These are phyloP conservation scores for Takifugu bimaculatus DNA, from an alignment of 2,113 vertebrate genomes.

Conservation along the genomic window DNA sequence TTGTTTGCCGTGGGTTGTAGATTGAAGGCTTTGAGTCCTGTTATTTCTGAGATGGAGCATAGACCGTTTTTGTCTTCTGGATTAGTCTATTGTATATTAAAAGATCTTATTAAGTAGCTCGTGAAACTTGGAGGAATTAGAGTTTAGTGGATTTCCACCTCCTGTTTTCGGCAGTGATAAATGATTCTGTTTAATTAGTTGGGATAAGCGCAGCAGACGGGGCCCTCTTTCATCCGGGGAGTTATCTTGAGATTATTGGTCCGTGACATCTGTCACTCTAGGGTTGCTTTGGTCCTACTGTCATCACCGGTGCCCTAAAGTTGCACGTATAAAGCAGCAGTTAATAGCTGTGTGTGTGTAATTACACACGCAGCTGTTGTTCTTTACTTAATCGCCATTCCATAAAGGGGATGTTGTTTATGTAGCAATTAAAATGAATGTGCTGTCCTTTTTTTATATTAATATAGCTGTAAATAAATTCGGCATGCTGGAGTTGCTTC, in stretches of 20 bases:
- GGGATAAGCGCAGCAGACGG: constrained; percentile 30
- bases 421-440: constrained; percentile 32
- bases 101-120: no score
- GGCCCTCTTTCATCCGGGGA: constrained; percentile 31
- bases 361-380: constrained; percentile 25
- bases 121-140: no score
- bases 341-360: constrained; percentile 22
- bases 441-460: constrained; percentile 12
- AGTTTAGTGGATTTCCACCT: constrained; percentile 4
- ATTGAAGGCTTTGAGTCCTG: no score
- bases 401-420: constrained; percentile 24
- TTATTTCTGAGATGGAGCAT: no score
- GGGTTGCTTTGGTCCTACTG: constrained; percentile 33
- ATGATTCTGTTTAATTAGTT: constrained; percentile 22
- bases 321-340: constrained; percentile 27
- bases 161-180: constrained; percentile 28
- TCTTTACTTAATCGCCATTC: constrained; percentile 12
- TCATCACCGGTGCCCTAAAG: constrained; percentile 23
- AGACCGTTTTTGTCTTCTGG: no score
- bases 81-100: no score
- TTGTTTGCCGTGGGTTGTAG: not conserved
- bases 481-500: not conserved
- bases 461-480: constrained; percentile 7
- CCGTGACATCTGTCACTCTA: constrained; percentile 40
- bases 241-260: constrained; percentile 40